Base-by-base conservation (phyloP, 1,140 invertebrate species). In the Diorhabda elongata region DNA sequence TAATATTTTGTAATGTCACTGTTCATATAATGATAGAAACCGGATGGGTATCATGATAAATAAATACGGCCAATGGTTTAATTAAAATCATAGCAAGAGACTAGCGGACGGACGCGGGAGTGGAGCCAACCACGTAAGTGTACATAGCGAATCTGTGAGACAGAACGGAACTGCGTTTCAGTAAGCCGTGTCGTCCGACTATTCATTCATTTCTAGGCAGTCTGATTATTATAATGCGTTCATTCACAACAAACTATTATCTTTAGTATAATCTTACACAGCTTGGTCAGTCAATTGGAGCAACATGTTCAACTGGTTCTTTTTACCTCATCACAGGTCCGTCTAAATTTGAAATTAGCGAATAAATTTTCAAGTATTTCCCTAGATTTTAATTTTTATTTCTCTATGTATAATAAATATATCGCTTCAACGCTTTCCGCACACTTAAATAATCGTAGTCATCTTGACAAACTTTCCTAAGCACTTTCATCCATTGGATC, bases 111-210 rank as follows among this genome's bases (percentile, higher is more conserved):
- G 64, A 58, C 41, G 64, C 58, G 7, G 9, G 63, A 64, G 9
- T 56, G 58, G 56, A 42, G 64, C 43, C 42, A 47, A 44, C n/a
- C 6, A n/a, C 47, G 47, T 52, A 8, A 8, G 47, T n/a, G 47
- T 52, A 8, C 47, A n/a, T 52, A 52, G 47, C n/a, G 47, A 52
- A 42, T 42, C 5, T 60, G 58, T 65, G 41, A 71, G 70, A 71
- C 67, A 57, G 62, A 69, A 71, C 70, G 70, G 70, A 71, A 71
- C 70, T 71, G 63, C 70, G 70, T 71, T 67, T 61, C 70, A 71
- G 63, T 71, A 59, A 63, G 66, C 70, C 70, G 70, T 71, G 67
- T 71, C 70, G 70, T 61, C 67, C 70, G 67, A 58, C 66, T 65
- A 68, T 66, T 70, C 66, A 68, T 71, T 69, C 70, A 71, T 69